phyloP scores from a whole-genome alignment of 2,797 vertebrate species.

The Craterocephalus amniculus region DNA sequence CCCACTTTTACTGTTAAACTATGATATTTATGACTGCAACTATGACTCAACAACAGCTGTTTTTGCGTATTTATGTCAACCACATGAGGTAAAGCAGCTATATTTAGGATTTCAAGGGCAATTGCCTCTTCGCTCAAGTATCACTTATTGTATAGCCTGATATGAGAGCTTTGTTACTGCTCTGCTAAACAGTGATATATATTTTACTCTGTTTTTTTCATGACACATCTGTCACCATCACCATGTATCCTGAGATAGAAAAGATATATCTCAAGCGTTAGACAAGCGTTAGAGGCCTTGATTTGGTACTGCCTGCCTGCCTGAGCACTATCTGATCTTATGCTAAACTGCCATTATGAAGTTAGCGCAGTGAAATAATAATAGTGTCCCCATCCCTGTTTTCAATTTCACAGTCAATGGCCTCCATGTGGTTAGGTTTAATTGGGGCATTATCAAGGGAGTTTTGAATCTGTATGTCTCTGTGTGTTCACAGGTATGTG shows the following conservation, averaged over 20 bases:
- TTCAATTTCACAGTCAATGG: constrained; percentile 80
- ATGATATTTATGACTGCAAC: constrained; percentile 41
- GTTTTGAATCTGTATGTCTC: constrained; percentile 54
- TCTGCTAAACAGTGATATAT: constrained; percentile 12
- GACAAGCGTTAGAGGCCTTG: constrained; percentile 24
- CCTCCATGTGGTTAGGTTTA: constrained; percentile 75
- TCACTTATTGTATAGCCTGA: constrained; percentile 46
- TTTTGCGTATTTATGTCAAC: constrained; percentile 60
- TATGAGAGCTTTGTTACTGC: constrained; percentile 16
- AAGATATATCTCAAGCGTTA: constrained; percentile 10
- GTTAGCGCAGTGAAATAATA: constrained; percentile 55
- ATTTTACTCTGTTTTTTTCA: constrained; percentile 12
- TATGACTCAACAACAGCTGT: constrained; percentile 52
- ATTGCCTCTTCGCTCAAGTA: constrained; percentile 51
- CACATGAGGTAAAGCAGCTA: constrained; percentile 46
- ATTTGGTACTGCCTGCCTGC: constrained; percentile 24
- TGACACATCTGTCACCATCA: constrained; percentile 1
- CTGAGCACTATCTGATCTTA: constrained; percentile 48
- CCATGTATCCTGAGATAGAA: neutral
- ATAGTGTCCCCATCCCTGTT: constrained; percentile 67
- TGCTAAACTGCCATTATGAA: constrained; percentile 44
- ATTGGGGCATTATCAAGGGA: constrained; percentile 73
- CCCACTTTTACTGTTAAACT: constrained; percentile 42
- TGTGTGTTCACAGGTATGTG: constrained; percentile 33
- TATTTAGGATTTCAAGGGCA: constrained; percentile 52